phyloP scores from a whole-genome alignment of 1,140 invertebrate genomes.

The Achroia grisella region DNA sequence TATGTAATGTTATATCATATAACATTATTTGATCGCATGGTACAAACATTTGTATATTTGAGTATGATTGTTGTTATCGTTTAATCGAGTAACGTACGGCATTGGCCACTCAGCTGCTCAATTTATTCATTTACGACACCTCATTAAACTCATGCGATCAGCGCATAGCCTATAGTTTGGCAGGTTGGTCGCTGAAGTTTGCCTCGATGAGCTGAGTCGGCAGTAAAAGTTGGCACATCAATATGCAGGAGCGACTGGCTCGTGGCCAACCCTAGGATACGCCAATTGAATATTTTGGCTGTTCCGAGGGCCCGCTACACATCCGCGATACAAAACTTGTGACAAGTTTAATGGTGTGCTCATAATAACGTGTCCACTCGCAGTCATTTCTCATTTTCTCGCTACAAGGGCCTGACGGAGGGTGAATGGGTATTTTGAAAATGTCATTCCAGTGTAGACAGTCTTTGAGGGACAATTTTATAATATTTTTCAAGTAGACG shows the following conservation, averaged over 20 bases:
- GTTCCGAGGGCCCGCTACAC: slow-evolving; percentile 18
- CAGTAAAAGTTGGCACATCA: slow-evolving; percentile 52
- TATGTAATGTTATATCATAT: too few relatives aligned
- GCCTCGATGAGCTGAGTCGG: slow-evolving; percentile 37
- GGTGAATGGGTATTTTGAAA: neutral
- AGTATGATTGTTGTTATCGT: too few relatives aligned
- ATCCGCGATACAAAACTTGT: slow-evolving; percentile 30
- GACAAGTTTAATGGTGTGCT: slow-evolving; percentile 29
- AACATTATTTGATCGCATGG: too few relatives aligned
- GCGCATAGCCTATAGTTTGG: slow-evolving; percentile 33
- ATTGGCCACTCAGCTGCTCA: too few relatives aligned
- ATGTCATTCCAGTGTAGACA: neutral
- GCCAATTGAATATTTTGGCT: slow-evolving; percentile 52
- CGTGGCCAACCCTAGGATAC: slow-evolving; percentile 34
- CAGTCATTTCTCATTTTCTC: slow-evolving; percentile 2
- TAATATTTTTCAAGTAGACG: too few relatives aligned
- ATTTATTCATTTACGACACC: slow-evolving; percentile 9
- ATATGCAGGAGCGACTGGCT: slow-evolving; percentile 43
- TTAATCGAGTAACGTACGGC: too few relatives aligned
- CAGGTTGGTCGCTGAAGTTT: slow-evolving; percentile 33
- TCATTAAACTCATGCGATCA: slow-evolving; percentile 39
- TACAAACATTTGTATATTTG: too few relatives aligned
- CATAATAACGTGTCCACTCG: slow-evolving; percentile 14
- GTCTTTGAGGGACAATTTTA: too few relatives aligned
- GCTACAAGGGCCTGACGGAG: neutral